phyloP scores from a whole-genome alignment of 2,113 vertebrate species.

The Octodon degus region DNA sequence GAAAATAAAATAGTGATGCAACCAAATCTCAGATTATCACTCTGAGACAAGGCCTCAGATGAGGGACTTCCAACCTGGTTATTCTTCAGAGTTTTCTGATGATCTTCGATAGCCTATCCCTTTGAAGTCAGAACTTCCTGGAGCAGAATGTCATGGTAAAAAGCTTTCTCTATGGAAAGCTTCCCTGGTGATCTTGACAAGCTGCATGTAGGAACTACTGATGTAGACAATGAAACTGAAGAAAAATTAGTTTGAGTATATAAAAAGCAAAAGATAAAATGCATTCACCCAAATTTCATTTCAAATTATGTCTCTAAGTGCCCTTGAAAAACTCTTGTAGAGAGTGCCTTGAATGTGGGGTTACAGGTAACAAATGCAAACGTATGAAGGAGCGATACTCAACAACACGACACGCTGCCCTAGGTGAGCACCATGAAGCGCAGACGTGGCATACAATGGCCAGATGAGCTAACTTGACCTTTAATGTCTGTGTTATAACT shows the following conservation, averaged over 20 bases:
- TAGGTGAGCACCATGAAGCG: neutral
- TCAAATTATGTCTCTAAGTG: neutral
- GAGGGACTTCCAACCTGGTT: neutral
- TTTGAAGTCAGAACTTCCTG: neutral
- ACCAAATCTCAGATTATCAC: neutral
- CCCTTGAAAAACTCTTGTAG: neutral
- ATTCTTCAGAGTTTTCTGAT: constrained; percentile 32
- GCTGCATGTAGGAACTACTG: neutral
- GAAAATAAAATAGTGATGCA: constrained; percentile 40
- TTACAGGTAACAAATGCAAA: constrained; percentile 28
- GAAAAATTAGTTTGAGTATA: neutral
- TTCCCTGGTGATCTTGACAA: neutral
- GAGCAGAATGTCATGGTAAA: neutral
- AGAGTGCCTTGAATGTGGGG: neutral
- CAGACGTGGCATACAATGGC: neutral
- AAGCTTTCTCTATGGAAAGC: neutral
- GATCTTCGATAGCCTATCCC: neutral
- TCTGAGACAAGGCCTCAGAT: neutral
- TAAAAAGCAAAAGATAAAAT: constrained; percentile 36
- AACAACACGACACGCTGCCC: neutral
- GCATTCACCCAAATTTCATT: constrained; percentile 19
- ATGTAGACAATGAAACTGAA: neutral
- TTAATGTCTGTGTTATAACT: neutral
- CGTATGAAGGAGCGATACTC: neutral
- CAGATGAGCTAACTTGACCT: neutral